Evolutionary conservation across 1,140 invertebrate genomes (phyloP).

Genomic region (Drosophila simulans): DNA sequence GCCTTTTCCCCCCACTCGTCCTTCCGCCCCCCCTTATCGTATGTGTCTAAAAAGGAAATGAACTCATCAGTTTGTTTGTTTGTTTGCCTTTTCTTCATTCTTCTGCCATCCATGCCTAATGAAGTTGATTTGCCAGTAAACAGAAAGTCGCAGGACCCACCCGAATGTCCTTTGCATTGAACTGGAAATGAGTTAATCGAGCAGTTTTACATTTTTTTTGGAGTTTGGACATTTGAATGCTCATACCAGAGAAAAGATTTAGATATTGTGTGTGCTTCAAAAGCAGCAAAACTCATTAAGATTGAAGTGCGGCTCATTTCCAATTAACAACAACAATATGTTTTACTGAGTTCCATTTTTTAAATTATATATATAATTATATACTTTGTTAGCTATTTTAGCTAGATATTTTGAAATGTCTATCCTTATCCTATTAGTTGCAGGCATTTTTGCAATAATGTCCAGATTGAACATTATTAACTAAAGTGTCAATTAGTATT

Average conservation of each 20-base stretch:
- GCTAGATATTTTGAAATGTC: neutral
- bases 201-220: neutral
- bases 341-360: too few species aligned
- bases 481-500: constrained; percentile 23
- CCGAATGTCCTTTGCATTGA: constrained; percentile 24
- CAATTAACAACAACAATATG: too few species aligned
- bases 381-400: too few species aligned
- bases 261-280: neutral
- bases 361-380: too few species aligned
- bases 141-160: neutral
- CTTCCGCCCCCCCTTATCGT: constrained; percentile 6
- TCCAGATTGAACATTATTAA: constrained; percentile 12
- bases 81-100: constrained; percentile 30
- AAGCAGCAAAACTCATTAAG: constrained; percentile 1
- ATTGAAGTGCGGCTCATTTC: neutral
- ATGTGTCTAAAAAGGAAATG: constrained; percentile 74
- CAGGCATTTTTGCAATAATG: constrained; percentile 6
- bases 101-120: constrained; percentile 54
- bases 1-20: neutral
- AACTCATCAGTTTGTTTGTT: constrained; percentile 70
- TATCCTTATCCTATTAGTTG: neutral
- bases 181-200: constrained; percentile 44
- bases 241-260: neutral
- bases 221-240: neutral
- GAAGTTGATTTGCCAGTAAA: constrained; percentile 61